phyloP scores from a whole-genome alignment of 2,113 vertebrate species.

The Amphiprion ocellaris region DNA sequence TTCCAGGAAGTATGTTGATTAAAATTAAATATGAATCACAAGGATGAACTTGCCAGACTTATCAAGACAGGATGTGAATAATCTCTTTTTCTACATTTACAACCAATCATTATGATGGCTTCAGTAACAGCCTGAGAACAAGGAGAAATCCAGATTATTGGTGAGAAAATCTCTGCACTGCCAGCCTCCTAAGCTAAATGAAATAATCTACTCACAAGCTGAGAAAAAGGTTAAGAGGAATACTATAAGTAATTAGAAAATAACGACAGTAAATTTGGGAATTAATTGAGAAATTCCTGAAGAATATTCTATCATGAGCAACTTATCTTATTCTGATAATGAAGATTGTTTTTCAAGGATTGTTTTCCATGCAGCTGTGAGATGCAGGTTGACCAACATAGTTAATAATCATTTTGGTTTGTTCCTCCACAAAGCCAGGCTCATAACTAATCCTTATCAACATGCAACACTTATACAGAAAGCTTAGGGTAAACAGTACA shows the following conservation, averaged over 20 bases:
- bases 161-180: slow-evolving; percentile 9
- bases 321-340: no score
- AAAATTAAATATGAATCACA: neutral
- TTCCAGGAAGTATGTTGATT: neutral
- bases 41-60: neutral
- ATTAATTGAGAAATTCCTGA: no score
- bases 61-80: neutral
- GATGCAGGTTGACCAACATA: no score
- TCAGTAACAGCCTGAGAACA: neutral
- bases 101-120: neutral
- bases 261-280: no score
- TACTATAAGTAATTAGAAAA: no score
- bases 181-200: slow-evolving; percentile 11
- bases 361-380: no score
- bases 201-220: slow-evolving; percentile 45
- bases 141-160: slow-evolving; percentile 27
- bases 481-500: neutral
- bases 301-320: no score
- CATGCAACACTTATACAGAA: neutral
- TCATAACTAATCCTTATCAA: neutral
- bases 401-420: no score
- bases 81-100: neutral
- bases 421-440: neutral
- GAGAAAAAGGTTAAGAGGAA: slow-evolving; percentile 9
- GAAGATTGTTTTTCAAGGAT: no score